Conservation (phyloP, 2,113 vertebrate genomes). For the Antechinus stuartii region DNA sequence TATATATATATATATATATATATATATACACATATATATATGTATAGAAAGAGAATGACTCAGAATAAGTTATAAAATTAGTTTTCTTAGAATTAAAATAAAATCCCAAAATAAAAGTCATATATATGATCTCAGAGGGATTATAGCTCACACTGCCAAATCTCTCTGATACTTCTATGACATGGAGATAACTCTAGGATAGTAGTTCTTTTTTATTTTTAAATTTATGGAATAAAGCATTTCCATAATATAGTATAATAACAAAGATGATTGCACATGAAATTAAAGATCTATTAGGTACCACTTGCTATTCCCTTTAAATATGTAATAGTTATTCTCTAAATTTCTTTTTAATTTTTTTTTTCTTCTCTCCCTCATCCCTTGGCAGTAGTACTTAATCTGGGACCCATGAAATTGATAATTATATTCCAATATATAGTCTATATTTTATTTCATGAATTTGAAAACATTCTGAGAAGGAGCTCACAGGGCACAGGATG, state of each 20-base stretch:
- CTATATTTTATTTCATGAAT: neutral
- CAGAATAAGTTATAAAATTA: constrained; percentile 2
- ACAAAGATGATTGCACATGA: too few species aligned
- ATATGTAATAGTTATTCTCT: too few species aligned
- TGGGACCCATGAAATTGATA: neutral
- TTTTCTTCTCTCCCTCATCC: too few species aligned
- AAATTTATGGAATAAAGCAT: too few species aligned
- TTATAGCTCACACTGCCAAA: neutral
- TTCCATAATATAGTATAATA: too few species aligned
- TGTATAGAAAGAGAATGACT: neutral
- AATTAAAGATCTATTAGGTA: too few species aligned
- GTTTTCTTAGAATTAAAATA: neutral
- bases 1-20: neutral
- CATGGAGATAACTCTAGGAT: neutral
- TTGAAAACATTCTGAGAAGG: neutral
- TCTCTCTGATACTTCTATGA: neutral
- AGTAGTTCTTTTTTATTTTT: neutral
- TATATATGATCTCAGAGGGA: neutral
- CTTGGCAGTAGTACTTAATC: neutral
- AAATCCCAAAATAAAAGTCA: neutral
- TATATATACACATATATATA: neutral
- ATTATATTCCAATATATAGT: neutral
- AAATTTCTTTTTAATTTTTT: too few species aligned
- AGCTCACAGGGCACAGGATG: neutral
- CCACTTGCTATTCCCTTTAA: too few species aligned